A percentile compares a stretch with the other conserved stretches of the same genome.
Conservation (phyloP, 2,113 vertebrate genomes). For the Trichechus manatus region DNA sequence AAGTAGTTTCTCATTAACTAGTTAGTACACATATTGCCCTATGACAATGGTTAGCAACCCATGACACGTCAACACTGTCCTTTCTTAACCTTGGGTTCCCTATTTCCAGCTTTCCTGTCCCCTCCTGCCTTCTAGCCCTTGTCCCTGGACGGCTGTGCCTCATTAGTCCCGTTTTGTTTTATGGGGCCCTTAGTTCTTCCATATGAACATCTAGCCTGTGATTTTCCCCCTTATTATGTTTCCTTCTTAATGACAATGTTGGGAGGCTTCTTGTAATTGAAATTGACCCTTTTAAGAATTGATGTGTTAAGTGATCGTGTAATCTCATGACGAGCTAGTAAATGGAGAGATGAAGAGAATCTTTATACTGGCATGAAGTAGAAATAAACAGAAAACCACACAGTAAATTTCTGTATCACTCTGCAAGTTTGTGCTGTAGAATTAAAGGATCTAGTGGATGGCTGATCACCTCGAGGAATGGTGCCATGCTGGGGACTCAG, state of each 20-base stretch:
- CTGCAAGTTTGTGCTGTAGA: background rate
- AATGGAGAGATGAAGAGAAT: slow-evolving; percentile 45
- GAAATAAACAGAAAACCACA: slow-evolving; percentile 55
- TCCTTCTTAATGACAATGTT: slow-evolving; percentile 75
- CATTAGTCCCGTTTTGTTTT: no score
- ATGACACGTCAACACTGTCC: no score
- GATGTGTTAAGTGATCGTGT: slow-evolving; percentile 68
- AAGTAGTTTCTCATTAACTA: no score
- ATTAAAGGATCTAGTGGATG: background rate
- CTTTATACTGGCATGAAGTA: slow-evolving; percentile 26
- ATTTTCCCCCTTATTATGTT: slow-evolving; percentile 65
- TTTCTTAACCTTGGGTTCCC: no score
- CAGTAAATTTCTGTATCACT: slow-evolving; percentile 25
- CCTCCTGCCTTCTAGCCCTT: no score
- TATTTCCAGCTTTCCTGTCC: no score
- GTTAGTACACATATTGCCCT: no score
- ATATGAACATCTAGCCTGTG: background rate
- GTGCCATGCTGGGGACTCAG: no score
- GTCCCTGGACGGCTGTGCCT: no score
- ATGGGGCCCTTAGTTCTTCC: slow-evolving; percentile 55
- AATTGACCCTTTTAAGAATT: slow-evolving; percentile 71
- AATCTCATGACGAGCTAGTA: slow-evolving; percentile 64
- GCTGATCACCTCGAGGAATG: no score
- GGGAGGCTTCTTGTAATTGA: slow-evolving; percentile 67
- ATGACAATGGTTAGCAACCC: no score